A percentile compares a stretch with the other conserved stretches of the same genome.
Evolutionary conservation across 2,113 vertebrate species (phyloP).

Genomic region (Ammodytes marinus): DNA sequence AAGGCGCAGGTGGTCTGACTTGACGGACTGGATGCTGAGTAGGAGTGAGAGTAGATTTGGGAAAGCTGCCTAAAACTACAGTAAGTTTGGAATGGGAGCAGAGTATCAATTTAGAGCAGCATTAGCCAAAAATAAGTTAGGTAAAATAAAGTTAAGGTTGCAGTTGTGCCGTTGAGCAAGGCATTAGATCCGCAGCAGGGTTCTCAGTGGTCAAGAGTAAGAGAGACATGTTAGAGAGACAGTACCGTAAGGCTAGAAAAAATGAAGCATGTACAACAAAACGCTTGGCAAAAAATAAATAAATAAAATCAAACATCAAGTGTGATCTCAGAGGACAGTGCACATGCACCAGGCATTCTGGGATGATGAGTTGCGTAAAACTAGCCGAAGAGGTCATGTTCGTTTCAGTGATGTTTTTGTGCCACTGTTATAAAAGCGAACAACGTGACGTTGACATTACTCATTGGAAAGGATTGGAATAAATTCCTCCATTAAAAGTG

Average conservation of each 20-base stretch:
- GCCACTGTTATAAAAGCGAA: conserved; percentile 16
- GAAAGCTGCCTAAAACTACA: conserved; percentile 26
- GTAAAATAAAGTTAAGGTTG: conserved; percentile 8
- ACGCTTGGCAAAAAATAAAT: background rate
- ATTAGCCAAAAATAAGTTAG: conserved; percentile 8
- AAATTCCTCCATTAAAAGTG: background rate
- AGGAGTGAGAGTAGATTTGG: background rate
- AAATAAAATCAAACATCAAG: background rate
- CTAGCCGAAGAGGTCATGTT: conserved; percentile 12
- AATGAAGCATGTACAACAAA: background rate
- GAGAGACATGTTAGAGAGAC: background rate
- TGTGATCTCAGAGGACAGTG: background rate
- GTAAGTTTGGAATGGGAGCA: conserved; percentile 8
- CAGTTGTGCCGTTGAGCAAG: background rate
- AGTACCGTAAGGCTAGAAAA: background rate
- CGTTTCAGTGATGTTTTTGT: conserved; percentile 2
- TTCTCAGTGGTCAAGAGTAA: background rate
- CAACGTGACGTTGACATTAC: background rate
- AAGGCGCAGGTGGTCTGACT: conserved; percentile 46
- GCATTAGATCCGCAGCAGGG: background rate
- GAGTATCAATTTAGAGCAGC: conserved; percentile 1
- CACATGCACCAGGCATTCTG: conserved; percentile 12
- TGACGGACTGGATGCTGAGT: conserved; percentile 59
- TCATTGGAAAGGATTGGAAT: background rate
- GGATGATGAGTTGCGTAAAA: conserved; percentile 20